Percentiles rank a stretch among this genome's conserved stretches.
Conservation (phyloP, 92 coral and sea anemone species). For the Zoanthus gigantus region DNA sequence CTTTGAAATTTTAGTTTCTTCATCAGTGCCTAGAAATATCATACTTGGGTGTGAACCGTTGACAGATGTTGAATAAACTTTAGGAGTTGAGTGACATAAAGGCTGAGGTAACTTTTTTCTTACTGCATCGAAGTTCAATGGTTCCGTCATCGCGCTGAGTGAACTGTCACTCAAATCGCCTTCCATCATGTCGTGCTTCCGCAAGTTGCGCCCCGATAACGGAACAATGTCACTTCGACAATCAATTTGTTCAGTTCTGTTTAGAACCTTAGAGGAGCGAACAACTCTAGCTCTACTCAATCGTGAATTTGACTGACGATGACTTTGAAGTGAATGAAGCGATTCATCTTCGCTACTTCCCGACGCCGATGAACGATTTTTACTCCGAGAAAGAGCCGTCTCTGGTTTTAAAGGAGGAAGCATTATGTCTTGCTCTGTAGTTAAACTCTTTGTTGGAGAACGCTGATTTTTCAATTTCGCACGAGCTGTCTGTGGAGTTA, state of each 20-base stretch:
- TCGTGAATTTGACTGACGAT: conserved; percentile 67
- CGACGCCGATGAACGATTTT: conserved; percentile 15
- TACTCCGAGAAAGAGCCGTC: conserved; percentile 38
- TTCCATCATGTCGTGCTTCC: conserved; percentile 34
- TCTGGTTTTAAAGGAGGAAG: conserved; percentile 85
- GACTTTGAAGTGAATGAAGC: not conserved
- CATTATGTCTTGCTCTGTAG: conserved; percentile 66
- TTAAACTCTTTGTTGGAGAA: conserved; percentile 58
- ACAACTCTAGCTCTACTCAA: conserved; percentile 77
- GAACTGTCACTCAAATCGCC: conserved; percentile 90
- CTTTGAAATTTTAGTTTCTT: conserved; percentile 29
- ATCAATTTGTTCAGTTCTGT: conserved; percentile 61
- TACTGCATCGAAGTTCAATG: conserved; percentile 61
- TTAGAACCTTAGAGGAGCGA: conserved; percentile 71
- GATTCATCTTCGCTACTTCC: conserved; percentile 48
- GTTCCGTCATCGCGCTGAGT: conserved; percentile 85
- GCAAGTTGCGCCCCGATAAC: conserved; percentile 32
- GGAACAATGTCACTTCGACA: conserved; percentile 79
- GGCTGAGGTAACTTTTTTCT: conserved; percentile 36
- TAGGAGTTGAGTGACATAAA: conserved; percentile 43
- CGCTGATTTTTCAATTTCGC: conserved; percentile 61
- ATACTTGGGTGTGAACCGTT: conserved; percentile 66
- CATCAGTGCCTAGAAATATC: conserved; percentile 81
- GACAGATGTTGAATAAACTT: conserved; percentile 56
- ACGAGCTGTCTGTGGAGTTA: conserved; percentile 58